A percentile compares a stretch with the other conserved stretches of the same genome.
Conservation (phyloP, 2,113 vertebrate species). For the Setophaga petechia region DNA sequence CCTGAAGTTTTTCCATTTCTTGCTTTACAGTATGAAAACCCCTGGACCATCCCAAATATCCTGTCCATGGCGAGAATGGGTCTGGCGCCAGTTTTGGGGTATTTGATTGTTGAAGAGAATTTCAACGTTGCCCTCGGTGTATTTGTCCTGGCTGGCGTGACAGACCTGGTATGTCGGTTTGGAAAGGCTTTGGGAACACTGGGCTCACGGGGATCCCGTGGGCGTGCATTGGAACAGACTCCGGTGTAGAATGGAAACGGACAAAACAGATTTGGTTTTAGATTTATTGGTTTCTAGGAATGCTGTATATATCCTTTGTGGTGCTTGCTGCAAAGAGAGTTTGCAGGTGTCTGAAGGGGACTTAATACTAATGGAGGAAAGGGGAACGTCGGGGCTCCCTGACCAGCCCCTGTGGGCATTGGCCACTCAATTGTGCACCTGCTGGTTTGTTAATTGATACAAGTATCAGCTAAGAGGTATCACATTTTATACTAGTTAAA, state of each 20-base stretch:
- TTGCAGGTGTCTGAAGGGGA: fast-evolving
- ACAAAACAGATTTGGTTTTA: fast-evolving
- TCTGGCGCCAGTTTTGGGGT: conserved; percentile 89
- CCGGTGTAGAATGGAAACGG: fast-evolving
- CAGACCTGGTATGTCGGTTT: conserved; percentile 86
- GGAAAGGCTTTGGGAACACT: not conserved
- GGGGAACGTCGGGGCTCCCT: not conserved
- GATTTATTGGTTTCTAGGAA: not conserved
- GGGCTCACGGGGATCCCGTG: fast-evolving
- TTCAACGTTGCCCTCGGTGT: conserved; percentile 90
- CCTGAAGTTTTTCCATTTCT: not conserved
- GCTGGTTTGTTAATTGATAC: no score
- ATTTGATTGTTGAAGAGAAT: conserved; percentile 90
- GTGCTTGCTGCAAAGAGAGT: not conserved
- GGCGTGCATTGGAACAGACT: fast-evolving
- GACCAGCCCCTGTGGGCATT: not conserved
- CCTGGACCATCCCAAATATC: conserved; percentile 96
- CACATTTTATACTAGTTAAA: not conserved
- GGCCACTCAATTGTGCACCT: not conserved
- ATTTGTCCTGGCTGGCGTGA: conserved; percentile 90
- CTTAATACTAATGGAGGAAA: not conserved
- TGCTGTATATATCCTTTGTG: fast-evolving
- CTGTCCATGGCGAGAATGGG: conserved; percentile 92
- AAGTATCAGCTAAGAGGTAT: no score
- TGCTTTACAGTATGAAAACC: conserved; percentile 90